Conservation (phyloP, 2,113 vertebrate species). For the Todiramphus chloris region DNA sequence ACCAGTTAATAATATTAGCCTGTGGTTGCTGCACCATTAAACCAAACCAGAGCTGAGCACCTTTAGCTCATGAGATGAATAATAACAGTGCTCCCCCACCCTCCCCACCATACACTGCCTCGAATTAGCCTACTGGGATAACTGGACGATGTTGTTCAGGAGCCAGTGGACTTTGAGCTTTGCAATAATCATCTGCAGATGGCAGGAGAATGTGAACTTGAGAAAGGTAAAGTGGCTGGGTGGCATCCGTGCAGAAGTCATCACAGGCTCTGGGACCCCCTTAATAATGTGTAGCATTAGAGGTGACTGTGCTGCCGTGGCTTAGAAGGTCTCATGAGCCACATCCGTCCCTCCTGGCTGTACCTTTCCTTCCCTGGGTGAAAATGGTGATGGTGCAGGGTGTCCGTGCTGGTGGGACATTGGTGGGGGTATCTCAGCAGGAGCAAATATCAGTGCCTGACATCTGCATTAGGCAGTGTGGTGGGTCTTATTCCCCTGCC, state of each 20-base stretch:
- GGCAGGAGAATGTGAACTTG: neutral
- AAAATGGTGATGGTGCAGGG: neutral
- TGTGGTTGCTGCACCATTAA: neutral
- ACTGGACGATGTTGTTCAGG: neutral
- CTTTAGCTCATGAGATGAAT: neutral
- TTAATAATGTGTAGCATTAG: neutral
- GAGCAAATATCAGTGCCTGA: neutral
- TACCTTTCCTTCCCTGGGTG: neutral
- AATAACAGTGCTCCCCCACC: neutral
- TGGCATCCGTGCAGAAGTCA: neutral
- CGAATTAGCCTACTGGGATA: neutral
- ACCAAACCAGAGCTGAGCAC: neutral
- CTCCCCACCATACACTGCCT: neutral
- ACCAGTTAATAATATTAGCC: neutral
- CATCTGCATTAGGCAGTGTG: rapidly evolving
- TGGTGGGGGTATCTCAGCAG: neutral
- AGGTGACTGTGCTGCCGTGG: neutral
- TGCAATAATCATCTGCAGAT: neutral
- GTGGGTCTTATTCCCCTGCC: neutral
- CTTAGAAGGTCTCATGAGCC: neutral
- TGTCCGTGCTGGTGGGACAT: neutral
- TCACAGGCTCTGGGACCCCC: rapidly evolving
- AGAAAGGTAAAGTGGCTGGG: neutral
- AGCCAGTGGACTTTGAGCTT: neutral
- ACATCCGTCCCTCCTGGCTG: rapidly evolving